Evolutionary conservation across 2,888 invertebrate species (phyloP).

Genomic region (Ariolimax columbianus): DNA sequence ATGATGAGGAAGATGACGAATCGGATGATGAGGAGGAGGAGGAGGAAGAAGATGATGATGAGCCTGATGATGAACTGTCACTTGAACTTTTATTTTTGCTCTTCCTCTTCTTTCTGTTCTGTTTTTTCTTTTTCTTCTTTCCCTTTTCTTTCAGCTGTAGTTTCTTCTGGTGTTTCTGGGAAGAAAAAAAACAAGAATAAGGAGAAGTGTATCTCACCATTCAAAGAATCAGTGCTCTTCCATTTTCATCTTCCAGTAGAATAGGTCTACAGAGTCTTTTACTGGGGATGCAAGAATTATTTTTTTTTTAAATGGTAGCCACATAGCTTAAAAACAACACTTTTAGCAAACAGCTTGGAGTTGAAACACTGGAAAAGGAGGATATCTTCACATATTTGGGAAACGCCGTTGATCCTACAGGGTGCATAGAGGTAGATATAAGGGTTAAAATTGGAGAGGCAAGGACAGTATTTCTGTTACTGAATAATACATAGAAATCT

Average conservation of each 20-base stretch:
- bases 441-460: too few relatives aligned
- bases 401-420: too few relatives aligned
- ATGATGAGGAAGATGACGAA: slow-evolving; percentile 32
- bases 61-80: slow-evolving; percentile 51
- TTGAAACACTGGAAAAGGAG: too few relatives aligned
- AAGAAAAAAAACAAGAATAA: slow-evolving; percentile 24
- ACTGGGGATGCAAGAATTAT: too few relatives aligned
- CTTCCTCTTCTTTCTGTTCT: slow-evolving; percentile 67
- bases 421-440: too few relatives aligned
- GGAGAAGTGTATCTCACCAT: too few relatives aligned
- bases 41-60: slow-evolving; percentile 52
- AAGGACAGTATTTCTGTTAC: too few relatives aligned
- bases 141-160: slow-evolving; percentile 61
- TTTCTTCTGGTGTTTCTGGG: slow-evolving; percentile 73
- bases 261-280: not conserved
- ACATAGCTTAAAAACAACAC: too few relatives aligned
- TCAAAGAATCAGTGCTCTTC: not conserved
- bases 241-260: not conserved
- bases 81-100: slow-evolving; percentile 61
- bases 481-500: too few relatives aligned
- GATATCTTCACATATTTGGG: too few relatives aligned
- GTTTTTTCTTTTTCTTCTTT: slow-evolving; percentile 72
- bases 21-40: slow-evolving; percentile 32
- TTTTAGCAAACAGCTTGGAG: too few relatives aligned
- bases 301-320: too few relatives aligned